Conservation (phyloP, 2,888 invertebrate genomes). For the Adineta ricciae region DNA sequence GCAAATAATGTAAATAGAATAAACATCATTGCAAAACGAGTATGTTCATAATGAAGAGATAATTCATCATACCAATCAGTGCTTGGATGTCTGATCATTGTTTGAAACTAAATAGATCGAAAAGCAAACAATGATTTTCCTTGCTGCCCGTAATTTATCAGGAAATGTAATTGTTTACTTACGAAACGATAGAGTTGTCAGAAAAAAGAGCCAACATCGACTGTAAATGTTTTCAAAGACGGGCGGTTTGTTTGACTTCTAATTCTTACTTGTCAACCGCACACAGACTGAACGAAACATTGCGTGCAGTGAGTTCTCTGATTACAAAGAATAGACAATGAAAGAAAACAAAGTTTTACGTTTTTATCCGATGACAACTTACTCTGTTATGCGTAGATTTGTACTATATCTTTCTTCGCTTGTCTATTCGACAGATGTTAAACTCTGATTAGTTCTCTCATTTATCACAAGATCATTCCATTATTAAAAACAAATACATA, state of each 20-base stretch:
- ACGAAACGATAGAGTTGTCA: background rate
- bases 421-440: background rate
- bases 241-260: too few species aligned
- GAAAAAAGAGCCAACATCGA: too few species aligned
- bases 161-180: background rate
- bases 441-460: background rate
- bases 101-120: too few species aligned
- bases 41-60: background rate
- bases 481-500: background rate
- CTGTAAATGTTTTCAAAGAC: too few species aligned
- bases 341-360: too few species aligned
- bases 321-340: background rate
- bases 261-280: background rate
- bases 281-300: background rate
- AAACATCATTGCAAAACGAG: constrained; percentile 8
- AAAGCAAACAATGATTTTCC: too few species aligned
- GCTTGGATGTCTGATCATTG: background rate
- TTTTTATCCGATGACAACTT: background rate
- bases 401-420: background rate
- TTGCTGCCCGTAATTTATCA: background rate
- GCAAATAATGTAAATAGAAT: background rate
- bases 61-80: background rate
- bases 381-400: background rate
- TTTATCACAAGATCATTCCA: background rate
- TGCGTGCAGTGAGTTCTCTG: background rate